Conservation (phyloP, 2,113 vertebrate genomes). For the Sinocyclocheilus maitianheensis region DNA sequence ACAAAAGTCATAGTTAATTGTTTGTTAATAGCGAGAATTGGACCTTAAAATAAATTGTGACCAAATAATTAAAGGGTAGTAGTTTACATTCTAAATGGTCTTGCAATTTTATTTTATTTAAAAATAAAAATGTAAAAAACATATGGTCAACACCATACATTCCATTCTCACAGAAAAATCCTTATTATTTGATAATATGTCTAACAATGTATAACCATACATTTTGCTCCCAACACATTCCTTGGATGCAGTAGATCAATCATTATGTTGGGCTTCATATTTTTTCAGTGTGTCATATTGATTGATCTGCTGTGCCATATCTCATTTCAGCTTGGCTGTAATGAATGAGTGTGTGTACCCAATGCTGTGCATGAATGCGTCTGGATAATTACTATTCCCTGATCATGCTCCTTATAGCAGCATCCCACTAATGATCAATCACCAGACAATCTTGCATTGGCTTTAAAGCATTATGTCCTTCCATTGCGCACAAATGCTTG, state of each 20-base stretch:
- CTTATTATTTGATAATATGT: constrained; percentile 14
- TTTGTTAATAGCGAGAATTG: too few relatives aligned
- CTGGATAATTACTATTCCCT: constrained; percentile 41
- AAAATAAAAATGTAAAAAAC: neutral
- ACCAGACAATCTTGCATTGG: neutral
- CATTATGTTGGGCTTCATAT: constrained; percentile 42
- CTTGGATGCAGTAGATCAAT: constrained; percentile 43
- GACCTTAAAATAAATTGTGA: too few relatives aligned
- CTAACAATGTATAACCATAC: neutral
- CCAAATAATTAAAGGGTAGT: neutral
- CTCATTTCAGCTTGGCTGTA: constrained; percentile 39
- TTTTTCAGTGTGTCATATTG: constrained; percentile 35
- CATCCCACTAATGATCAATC: constrained; percentile 50
- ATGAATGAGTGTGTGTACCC: constrained; percentile 14
- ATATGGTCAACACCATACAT: neutral
- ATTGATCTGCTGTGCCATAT: constrained; percentile 44
- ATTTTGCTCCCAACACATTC: neutral
- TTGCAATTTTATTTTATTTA: neutral
- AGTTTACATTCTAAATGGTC: neutral
- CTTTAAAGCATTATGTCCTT: constrained; percentile 26
- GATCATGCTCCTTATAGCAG: constrained; percentile 5
- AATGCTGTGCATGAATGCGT: constrained; percentile 21
- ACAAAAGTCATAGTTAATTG: too few relatives aligned
- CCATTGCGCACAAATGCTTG: neutral
- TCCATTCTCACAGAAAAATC: neutral